A percentile compares a stretch with the other conserved stretches of the same genome.
Evolutionary conservation across 2,113 vertebrate genomes (phyloP).

Genomic region (Megaptera novaeangliae): DNA sequence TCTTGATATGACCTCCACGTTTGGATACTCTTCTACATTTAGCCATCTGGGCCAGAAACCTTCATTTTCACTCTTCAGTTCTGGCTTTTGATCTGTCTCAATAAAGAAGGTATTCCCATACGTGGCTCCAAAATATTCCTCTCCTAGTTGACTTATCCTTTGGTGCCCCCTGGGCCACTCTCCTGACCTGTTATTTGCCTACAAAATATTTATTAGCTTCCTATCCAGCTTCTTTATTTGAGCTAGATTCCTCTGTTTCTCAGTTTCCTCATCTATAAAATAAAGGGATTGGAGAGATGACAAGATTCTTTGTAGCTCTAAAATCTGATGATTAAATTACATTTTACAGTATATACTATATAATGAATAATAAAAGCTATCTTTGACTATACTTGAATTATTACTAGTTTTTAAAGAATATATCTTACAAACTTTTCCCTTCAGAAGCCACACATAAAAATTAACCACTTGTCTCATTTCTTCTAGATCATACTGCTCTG

Average conservation of each 20-base stretch:
- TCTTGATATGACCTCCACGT: not conserved
- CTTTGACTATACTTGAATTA: not conserved
- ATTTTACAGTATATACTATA: not conserved
- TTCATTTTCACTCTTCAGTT: not conserved
- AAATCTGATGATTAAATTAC: not conserved
- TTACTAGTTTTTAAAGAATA: slow-evolving; percentile 9
- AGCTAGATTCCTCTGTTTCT: not conserved
- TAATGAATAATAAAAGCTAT: not conserved
- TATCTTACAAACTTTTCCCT: not conserved
- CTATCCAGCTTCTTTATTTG: not conserved
- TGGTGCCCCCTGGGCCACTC: not conserved
- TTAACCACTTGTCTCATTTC: not conserved
- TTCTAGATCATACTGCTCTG: not conserved
- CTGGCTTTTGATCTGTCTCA: not conserved
- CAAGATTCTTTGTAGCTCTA: not conserved
- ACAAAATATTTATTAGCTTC: not conserved
- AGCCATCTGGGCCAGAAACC: not conserved
- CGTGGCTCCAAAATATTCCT: not conserved
- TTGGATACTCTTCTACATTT: not conserved
- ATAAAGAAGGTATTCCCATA: not conserved
- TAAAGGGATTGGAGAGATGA: not conserved
- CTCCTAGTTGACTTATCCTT: not conserved
- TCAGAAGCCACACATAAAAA: not conserved
- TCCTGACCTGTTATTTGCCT: not conserved
- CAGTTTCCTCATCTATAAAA: not conserved